A percentile compares a stretch with the other conserved stretches of the same genome.
Evolutionary conservation across 2,113 vertebrate genomes (phyloP).

Genomic region (Balaeniceps rex): DNA sequence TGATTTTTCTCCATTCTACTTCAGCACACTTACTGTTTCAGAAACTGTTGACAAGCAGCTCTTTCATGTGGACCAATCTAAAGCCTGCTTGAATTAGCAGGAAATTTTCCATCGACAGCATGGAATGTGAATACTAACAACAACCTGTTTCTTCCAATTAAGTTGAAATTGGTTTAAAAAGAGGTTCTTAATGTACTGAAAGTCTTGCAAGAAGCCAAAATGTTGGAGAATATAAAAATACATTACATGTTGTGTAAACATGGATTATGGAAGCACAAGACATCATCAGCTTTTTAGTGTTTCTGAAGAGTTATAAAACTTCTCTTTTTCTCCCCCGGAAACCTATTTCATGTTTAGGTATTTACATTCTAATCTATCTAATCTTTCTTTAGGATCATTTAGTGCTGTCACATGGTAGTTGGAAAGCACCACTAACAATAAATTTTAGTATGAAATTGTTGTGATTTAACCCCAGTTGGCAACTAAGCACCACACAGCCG

Average conservation of each 20-base stretch:
- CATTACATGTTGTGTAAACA: not conserved
- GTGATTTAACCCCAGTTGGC: too few species aligned
- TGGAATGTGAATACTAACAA: not conserved
- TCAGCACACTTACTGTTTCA: not conserved
- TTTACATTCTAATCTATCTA: not conserved
- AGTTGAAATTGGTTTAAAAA: not conserved
- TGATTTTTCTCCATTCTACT: not conserved
- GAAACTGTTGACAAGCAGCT: not conserved
- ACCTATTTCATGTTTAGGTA: not conserved
- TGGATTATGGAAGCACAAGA: not conserved
- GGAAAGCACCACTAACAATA: not conserved
- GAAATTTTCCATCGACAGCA: not conserved
- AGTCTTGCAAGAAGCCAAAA: not conserved
- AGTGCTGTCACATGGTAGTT: not conserved
- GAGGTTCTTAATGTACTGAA: not conserved
- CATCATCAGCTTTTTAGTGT: not conserved
- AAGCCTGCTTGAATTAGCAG: not conserved
- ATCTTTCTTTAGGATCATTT: not conserved
- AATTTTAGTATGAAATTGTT: not conserved
- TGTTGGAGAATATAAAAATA: not conserved
- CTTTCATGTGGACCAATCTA: not conserved
- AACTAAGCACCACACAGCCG: too few species aligned
- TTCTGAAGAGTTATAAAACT: not conserved
- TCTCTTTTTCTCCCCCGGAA: not conserved
- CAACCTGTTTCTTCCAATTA: not conserved